These are phyloP conservation scores for Cryptocephalus primarius DNA, from an alignment of 2,888 invertebrate genomes.

Conservation along the genomic window DNA sequence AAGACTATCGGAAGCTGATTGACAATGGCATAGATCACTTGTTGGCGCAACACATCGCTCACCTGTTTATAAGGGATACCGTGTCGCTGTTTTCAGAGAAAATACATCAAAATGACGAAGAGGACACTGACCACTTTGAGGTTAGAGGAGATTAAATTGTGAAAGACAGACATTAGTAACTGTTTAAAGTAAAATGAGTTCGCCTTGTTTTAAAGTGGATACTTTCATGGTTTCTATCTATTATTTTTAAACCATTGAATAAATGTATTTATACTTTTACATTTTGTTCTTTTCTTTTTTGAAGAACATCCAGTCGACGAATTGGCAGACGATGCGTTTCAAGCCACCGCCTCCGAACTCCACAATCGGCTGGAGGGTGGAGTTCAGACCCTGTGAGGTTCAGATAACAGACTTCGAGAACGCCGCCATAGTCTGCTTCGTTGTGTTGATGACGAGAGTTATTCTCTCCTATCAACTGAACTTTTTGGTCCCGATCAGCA, in stretches of 20 bases:
- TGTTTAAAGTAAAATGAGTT: too few species aligned
- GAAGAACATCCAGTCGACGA: conserved; percentile 96
- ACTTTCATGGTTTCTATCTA: too few species aligned
- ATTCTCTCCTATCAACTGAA: conserved; percentile 93
- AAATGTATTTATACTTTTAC: too few species aligned
- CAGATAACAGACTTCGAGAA: conserved; percentile 99
- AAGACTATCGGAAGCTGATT: conserved; percentile 69
- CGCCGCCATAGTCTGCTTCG: conserved; percentile 95
- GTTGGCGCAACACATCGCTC: conserved; percentile 91
- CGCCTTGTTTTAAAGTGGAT: too few species aligned
- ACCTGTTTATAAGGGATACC: conserved; percentile 95
- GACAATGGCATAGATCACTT: conserved; percentile 87
- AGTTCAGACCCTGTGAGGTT: conserved; percentile 97
- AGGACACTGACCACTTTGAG: conserved; percentile 98
- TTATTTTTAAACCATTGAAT: too few species aligned
- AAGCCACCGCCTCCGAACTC: conserved; percentile 96
- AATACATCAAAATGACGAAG: conserved; percentile 82
- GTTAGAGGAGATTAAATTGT: conserved; percentile 36
- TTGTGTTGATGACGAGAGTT: conserved; percentile 91
- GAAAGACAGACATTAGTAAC: too few species aligned
- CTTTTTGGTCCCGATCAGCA: conserved; percentile 94
- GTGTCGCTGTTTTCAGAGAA: conserved; percentile 93
- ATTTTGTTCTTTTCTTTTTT: conserved; percentile 10
- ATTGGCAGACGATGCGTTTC: conserved; percentile 99
- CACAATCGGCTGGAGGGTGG: conserved; percentile 97